phyloP scores from a whole-genome alignment of 2,113 vertebrate species.

The Hemiprocne comata region DNA sequence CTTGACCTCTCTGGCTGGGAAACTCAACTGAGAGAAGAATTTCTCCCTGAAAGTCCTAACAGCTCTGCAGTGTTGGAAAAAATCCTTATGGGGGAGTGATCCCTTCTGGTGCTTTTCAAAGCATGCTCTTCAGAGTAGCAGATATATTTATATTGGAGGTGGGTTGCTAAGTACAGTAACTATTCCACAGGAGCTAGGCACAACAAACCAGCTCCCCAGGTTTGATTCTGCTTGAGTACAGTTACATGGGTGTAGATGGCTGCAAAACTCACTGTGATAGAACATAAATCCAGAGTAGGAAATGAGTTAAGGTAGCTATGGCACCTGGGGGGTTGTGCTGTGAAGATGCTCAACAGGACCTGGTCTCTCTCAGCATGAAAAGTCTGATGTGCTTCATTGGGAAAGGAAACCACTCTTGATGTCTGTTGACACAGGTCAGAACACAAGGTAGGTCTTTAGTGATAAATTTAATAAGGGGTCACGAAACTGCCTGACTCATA shows the following conservation, averaged over 20 bases:
- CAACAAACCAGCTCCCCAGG: constrained; percentile 48
- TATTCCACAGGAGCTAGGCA: constrained; percentile 53
- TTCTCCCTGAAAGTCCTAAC: not conserved
- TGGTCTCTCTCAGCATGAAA: not conserved
- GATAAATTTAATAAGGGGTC: not conserved
- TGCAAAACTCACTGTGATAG: not conserved
- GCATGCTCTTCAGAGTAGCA: constrained; percentile 36
- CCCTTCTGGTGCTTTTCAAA: constrained; percentile 60
- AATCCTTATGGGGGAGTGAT: constrained; percentile 49
- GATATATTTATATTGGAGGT: constrained; percentile 61
- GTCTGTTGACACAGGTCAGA: not conserved
- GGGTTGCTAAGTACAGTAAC: constrained; percentile 53
- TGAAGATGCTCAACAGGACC: not conserved
- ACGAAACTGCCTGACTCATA: not conserved
- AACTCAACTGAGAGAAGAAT: not conserved
- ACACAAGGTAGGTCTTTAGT: not conserved
- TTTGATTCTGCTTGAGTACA: not conserved
- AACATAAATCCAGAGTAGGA: not conserved
- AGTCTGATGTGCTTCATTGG: not conserved
- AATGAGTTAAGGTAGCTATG: not conserved
- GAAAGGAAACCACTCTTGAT: not conserved
- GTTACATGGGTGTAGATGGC: not conserved
- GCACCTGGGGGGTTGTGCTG: not conserved
- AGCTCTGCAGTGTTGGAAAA: constrained; percentile 32
- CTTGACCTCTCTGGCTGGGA: not conserved